phyloP scores from a whole-genome alignment of 2,888 invertebrate species.

The Microplitis manilae region DNA sequence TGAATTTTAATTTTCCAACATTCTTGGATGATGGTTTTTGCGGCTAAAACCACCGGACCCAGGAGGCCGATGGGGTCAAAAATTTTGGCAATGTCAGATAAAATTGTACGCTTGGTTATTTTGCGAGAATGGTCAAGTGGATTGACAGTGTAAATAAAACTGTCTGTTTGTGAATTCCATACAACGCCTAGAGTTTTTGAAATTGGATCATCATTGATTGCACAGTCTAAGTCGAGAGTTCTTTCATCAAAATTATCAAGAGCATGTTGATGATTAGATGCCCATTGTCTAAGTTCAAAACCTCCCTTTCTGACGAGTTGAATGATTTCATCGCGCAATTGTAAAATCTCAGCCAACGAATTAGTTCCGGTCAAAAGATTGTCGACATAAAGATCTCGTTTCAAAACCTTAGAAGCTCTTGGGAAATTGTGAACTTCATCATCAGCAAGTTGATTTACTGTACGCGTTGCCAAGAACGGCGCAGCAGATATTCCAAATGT shows the following conservation, averaged over 20 bases:
- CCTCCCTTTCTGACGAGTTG: constrained; percentile 54
- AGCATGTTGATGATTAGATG: constrained; percentile 43
- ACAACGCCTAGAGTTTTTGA: constrained; percentile 42
- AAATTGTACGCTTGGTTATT: constrained; percentile 42
- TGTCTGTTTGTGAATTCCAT: constrained; percentile 42
- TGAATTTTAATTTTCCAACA: constrained; percentile 44
- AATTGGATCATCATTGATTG: constrained; percentile 27
- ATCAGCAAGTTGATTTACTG: constrained; percentile 42
- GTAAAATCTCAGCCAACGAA: constrained; percentile 45
- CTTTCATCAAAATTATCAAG: constrained; percentile 40
- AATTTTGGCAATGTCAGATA: constrained; percentile 44
- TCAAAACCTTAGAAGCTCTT: constrained; percentile 33
- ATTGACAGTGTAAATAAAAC: constrained; percentile 33
- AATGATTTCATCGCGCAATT: constrained; percentile 49
- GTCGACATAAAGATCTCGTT: constrained; percentile 50
- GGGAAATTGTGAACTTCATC: constrained; percentile 41
- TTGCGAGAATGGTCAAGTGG: constrained; percentile 19
- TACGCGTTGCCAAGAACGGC: constrained; percentile 43
- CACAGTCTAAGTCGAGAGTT: constrained; percentile 33
- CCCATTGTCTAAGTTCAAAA: constrained; percentile 58
- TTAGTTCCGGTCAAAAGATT: constrained; percentile 49
- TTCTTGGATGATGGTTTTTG: constrained; percentile 44
- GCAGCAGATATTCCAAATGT: constrained; percentile 43
- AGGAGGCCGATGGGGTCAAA: constrained; percentile 46
- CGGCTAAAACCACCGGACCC: constrained; percentile 42